Percentiles rank a stretch among this genome's conserved stretches.
Conservation (phyloP, 2,797 vertebrate genomes). For the Tapera naevia region DNA sequence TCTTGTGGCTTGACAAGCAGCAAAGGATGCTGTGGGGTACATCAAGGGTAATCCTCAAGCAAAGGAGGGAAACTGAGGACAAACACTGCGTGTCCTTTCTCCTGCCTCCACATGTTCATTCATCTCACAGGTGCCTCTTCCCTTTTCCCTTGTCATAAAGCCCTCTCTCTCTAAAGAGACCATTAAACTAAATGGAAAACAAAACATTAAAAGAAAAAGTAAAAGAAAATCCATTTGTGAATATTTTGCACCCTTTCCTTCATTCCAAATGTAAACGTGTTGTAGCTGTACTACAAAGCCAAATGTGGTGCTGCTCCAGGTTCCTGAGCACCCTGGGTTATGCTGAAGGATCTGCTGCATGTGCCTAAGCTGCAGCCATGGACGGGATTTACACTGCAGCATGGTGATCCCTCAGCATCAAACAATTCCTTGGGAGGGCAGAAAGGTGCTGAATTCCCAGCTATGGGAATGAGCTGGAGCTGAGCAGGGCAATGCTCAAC, state of each 20-base stretch:
- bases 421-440: neutral
- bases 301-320: neutral
- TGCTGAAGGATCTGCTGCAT: neutral
- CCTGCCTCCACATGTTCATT: neutral
- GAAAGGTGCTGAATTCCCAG: neutral
- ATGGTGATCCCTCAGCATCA: fast-evolving
- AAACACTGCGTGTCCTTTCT: neutral
- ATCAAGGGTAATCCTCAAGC: neutral
- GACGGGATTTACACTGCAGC: neutral
- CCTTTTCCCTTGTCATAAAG: neutral
- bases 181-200: neutral
- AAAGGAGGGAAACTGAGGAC: neutral
- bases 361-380: neutral
- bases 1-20: neutral
- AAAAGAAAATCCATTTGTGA: neutral
- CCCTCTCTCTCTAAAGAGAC: neutral
- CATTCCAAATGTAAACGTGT: neutral
- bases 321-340: neutral
- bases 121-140: neutral
- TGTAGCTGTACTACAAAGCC: neutral
- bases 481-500: neutral
- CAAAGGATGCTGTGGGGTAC: neutral
- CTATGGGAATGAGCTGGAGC: neutral
- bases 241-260: neutral
- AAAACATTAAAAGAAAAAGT: neutral